Evolutionary conservation across 2,797 vertebrate species (phyloP), one percentile per base, ranked within the genome.

Genomic region (Brachyalestes nurse): DNA sequence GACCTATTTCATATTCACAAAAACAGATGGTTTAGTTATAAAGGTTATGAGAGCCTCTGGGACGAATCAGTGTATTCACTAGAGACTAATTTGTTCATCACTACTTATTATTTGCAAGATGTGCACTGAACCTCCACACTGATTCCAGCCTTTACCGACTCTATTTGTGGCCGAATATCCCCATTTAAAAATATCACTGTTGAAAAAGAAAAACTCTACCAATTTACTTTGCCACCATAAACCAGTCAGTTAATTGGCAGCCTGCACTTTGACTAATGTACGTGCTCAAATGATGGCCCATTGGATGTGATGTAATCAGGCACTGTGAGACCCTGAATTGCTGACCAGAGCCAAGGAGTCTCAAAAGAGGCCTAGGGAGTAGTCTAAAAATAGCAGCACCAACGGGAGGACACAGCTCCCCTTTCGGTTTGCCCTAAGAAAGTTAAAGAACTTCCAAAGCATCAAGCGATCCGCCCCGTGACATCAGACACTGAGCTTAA

Each of bases 351-450:
- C 84, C 87, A 86, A 69, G 84, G 21, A 53, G 60, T 87, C 86
- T 87, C 88, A 89, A 83, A 83, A 86, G 82, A 64, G 80, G 80
- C 83, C 87, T 88, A 78, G 77, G 66, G 87, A 82, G 84, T 57
- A 77, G 78, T 89, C 97, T 96, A 97, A 96, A 97, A 96, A 97
- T 98, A 98, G 88, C 92, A 89, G 90, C 90, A 88, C 80, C 79
- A 87, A 89, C 86, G 88, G 84, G 89, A 90, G 88, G 79, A 40
- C 87, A 14, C 83, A 69, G 92, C 94, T 92, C 92, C 90, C 91
- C 93, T 95, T 92, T 94, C 93, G 90, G 93, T 92, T 95, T 98
- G 97, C 96, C 97, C 97, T 97, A 98, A 99, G 97, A 98, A 98
- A 98, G 98, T 91, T 96, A 96, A 96, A 96, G 95, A 96, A 94